Evolutionary conservation across 2,797 vertebrate genomes (phyloP).

Genomic region (Channa striata): DNA sequence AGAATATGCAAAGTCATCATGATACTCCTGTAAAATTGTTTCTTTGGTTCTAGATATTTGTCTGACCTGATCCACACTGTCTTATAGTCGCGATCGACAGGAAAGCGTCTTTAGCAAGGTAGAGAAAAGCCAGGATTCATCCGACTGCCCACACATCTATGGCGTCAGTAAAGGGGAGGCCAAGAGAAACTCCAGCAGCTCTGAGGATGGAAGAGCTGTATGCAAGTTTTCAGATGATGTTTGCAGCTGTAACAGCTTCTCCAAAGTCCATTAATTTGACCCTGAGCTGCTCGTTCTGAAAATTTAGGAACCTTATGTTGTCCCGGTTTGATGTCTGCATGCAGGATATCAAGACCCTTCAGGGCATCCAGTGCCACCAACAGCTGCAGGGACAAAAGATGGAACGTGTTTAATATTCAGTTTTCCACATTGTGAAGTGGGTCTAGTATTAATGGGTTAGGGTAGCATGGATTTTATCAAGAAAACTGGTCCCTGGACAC

Average conservation of each 20-base stretch:
- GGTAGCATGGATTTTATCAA: no score
- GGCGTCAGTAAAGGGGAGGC: constrained; percentile 43
- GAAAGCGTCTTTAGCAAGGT: constrained; percentile 38
- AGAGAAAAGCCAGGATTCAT: constrained; percentile 45
- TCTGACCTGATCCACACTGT: constrained; percentile 19
- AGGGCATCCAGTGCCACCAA: constrained; percentile 33
- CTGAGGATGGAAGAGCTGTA: constrained; percentile 3
- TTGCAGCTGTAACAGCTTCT: neutral
- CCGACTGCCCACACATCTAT: constrained; percentile 41
- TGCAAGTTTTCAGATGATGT: neutral
- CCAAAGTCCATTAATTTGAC: constrained; percentile 46
- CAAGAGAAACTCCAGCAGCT: constrained; percentile 40
- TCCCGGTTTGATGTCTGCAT: constrained; percentile 36
- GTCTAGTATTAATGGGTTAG: no score
- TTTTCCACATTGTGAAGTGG: neutral
- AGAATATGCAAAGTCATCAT: neutral
- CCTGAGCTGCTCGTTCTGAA: constrained; percentile 1
- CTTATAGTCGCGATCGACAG: constrained; percentile 31
- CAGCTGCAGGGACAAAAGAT: constrained; percentile 27
- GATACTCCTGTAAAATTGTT: no score
- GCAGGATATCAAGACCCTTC: constrained; percentile 22
- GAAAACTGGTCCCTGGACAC: no score
- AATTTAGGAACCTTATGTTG: constrained; percentile 40
- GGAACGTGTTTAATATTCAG: neutral
- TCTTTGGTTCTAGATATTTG: no score